Conservation (phyloP, 2,888 invertebrate species). For the Dicroscelio sp. region DNA sequence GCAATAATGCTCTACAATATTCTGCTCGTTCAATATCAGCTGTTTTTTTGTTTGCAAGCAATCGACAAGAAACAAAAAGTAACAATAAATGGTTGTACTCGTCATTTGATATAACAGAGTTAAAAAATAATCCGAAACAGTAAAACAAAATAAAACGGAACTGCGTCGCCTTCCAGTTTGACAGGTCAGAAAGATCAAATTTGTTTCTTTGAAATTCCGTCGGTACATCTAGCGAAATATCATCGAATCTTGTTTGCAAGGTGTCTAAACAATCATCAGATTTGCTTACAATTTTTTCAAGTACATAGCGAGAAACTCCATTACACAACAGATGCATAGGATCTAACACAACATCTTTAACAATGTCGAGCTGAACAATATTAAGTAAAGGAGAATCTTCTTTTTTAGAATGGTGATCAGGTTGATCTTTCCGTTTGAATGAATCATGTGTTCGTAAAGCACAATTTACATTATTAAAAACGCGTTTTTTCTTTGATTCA, state of each 20-base stretch:
- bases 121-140: background rate
- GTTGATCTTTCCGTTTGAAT: background rate
- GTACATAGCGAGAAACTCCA: constrained; percentile 15
- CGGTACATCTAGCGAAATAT: background rate
- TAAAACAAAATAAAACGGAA: constrained; percentile 13
- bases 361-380: constrained; percentile 60
- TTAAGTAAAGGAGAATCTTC: constrained; percentile 15
- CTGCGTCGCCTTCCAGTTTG: background rate
- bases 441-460: background rate
- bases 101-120: background rate
- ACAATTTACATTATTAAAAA: constrained; percentile 21
- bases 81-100: constrained; percentile 8
- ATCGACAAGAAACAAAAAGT: background rate
- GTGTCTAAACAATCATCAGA: background rate
- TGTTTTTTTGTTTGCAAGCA: background rate
- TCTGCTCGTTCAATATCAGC: background rate
- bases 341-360: constrained; percentile 67
- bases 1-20: background rate
- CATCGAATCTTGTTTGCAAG: background rate
- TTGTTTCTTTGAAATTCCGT: background rate
- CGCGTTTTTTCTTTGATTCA: constrained; percentile 4
- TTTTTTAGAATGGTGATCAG: background rate
- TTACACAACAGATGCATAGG: constrained; percentile 75
- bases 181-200: background rate
- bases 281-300: background rate